Evolutionary conservation across 2,888 invertebrate species (phyloP).

Genomic region (Dolomedes plantarius): DNA sequence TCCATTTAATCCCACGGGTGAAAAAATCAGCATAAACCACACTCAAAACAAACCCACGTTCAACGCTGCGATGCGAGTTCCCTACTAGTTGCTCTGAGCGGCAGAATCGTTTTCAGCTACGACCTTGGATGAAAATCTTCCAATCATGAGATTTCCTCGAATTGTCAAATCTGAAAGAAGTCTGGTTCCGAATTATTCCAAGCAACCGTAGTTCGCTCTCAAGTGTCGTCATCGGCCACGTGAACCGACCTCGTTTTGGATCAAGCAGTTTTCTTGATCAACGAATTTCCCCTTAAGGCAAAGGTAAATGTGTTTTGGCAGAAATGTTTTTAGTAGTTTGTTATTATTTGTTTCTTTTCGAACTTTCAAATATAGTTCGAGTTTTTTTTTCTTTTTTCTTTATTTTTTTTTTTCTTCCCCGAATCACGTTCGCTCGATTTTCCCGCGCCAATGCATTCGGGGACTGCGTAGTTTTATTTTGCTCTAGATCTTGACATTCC

Average conservation of each 20-base stretch:
- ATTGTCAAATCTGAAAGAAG: constrained; percentile 31
- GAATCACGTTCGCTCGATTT: constrained; percentile 11
- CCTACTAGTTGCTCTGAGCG: not conserved
- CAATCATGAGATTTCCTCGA: constrained; percentile 32
- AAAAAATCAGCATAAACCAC: not conserved
- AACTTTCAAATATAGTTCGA: not conserved
- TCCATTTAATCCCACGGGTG: constrained; percentile 29
- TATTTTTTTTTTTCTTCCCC: not conserved
- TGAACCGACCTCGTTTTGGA: constrained; percentile 65
- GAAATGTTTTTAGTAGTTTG: not conserved
- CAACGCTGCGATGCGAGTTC: not conserved
- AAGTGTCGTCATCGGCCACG: constrained; percentile 63
- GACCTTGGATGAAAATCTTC: constrained; percentile 52
- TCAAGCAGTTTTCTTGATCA: constrained; percentile 38
- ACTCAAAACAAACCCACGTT: constrained; percentile 12
- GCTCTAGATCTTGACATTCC: not conserved
- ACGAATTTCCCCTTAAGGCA: constrained; percentile 35
- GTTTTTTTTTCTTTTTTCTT: constrained; percentile 5
- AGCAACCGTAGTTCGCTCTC: constrained; percentile 27
- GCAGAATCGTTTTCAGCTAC: not conserved
- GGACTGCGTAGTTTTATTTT: not conserved
- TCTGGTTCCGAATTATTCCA: not conserved
- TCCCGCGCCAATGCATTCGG: constrained; percentile 8
- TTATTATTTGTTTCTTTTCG: not conserved
- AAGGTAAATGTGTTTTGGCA: constrained; percentile 25